Evolutionary conservation across 2,113 vertebrate genomes (phyloP).

Genomic region (Clinocottus analis): DNA sequence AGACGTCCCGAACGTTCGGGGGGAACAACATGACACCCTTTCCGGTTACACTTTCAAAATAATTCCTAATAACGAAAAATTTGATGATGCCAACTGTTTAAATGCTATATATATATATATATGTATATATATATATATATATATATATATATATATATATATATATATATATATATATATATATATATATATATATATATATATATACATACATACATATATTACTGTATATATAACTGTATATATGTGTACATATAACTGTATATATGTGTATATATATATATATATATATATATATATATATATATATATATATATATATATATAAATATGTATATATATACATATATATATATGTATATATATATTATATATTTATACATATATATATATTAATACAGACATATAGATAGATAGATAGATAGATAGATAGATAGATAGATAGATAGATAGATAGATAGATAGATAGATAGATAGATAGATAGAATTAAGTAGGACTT

Average conservation of each 20-base stretch:
- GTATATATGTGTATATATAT: too few species aligned
- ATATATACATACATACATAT: too few species aligned
- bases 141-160: neutral
- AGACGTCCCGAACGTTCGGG: neutral
- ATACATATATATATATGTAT: too few species aligned
- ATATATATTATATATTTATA: too few species aligned
- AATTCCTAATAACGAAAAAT: neutral
- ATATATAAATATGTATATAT: too few species aligned
- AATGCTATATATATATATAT: neutral
- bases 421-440: neutral
- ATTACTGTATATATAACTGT: too few species aligned
- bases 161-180: neutral
- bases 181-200: too few species aligned
- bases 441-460: neutral
- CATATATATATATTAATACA: too few species aligned
- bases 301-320: too few species aligned
- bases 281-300: too few species aligned
- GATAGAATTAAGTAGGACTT: neutral
- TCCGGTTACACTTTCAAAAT: conserved; percentile 66
- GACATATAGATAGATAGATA: neutral
- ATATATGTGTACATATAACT: too few species aligned
- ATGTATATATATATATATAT: neutral
- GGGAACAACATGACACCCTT: neutral
- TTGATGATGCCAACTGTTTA: neutral
- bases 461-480: neutral